phyloP scores from a whole-genome alignment of 1,140 invertebrate species.

The Diuraphis noxia region DNA sequence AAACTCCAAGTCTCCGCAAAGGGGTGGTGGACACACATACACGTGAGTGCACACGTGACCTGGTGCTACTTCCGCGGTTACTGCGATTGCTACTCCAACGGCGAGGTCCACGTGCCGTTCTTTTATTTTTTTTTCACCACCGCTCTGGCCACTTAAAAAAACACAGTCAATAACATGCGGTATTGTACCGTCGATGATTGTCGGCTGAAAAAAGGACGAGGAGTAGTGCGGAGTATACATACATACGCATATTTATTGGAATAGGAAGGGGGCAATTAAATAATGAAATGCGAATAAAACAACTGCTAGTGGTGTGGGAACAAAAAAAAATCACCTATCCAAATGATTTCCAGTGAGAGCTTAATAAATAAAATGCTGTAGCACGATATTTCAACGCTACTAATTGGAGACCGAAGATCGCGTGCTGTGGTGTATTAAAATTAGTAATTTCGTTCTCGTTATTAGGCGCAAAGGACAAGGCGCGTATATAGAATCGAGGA shows the following conservation, averaged over 20 bases:
- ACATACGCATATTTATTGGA: background rate
- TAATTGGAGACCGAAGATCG: background rate
- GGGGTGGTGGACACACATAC: conserved; percentile 18
- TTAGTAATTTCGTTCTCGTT: background rate
- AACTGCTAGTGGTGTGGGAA: conserved; percentile 29
- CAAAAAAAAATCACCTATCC: background rate
- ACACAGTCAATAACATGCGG: conserved; percentile 16
- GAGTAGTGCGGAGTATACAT: background rate
- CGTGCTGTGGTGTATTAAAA: background rate
- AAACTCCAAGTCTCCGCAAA: background rate
- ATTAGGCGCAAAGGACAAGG: background rate
- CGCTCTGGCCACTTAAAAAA: conserved; percentile 42
- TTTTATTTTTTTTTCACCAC: conserved; percentile 1
- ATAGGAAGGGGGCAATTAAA: conserved; percentile 17
- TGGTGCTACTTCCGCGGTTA: conserved; percentile 42
- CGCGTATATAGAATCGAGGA: background rate
- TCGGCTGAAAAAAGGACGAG: background rate
- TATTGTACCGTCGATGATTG: background rate
- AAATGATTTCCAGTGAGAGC: background rate
- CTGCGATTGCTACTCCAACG: background rate
- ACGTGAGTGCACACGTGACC: conserved; percentile 33
- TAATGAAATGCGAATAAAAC: background rate
- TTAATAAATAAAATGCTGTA: background rate
- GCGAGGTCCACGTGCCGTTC: conserved; percentile 41
- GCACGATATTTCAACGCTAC: background rate